Percentiles rank a stretch among this genome's conserved stretches.
Evolutionary conservation across 2,113 vertebrate genomes (phyloP).

Genomic region (Dromaius novaehollandiae): DNA sequence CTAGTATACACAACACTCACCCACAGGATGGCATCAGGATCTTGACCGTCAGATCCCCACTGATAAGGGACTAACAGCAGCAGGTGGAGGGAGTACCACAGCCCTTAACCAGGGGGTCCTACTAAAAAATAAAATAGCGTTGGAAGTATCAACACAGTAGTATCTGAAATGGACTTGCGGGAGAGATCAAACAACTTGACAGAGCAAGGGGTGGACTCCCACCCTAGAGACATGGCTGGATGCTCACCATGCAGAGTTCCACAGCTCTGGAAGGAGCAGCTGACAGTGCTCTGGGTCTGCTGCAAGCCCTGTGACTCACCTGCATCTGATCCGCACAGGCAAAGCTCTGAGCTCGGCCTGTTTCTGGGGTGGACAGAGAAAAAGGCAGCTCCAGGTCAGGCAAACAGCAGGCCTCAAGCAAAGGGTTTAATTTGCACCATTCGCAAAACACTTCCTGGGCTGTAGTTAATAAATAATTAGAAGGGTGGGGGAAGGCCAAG

Average conservation of each 20-base stretch:
- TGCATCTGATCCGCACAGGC: not conserved
- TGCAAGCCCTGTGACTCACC: not conserved
- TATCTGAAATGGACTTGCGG: not conserved
- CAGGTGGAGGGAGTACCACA: not conserved
- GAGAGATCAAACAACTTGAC: not conserved
- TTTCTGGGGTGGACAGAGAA: not conserved
- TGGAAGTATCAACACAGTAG: not conserved
- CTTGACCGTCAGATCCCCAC: constrained; percentile 4
- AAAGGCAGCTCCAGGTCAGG: constrained; percentile 13
- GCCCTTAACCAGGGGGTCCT: not conserved
- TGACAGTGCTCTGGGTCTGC: not conserved
- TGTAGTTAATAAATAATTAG: constrained; percentile 55
- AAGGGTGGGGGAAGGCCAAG: constrained; percentile 22
- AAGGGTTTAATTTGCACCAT: constrained; percentile 22
- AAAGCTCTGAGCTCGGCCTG: not conserved
- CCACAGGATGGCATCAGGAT: constrained; percentile 66
- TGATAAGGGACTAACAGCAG: not conserved
- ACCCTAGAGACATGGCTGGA: not conserved
- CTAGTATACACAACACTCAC: constrained; percentile 47
- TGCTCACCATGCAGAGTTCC: not conserved
- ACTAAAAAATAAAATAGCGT: not conserved
- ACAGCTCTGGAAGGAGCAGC: not conserved
- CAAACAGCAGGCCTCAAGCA: not conserved
- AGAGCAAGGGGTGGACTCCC: not conserved
- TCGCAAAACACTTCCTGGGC: constrained; percentile 55